A percentile compares a stretch with the other conserved stretches of the same genome.
Conservation (phyloP, 2,797 vertebrate species). For the Euthynnus affinis region DNA sequence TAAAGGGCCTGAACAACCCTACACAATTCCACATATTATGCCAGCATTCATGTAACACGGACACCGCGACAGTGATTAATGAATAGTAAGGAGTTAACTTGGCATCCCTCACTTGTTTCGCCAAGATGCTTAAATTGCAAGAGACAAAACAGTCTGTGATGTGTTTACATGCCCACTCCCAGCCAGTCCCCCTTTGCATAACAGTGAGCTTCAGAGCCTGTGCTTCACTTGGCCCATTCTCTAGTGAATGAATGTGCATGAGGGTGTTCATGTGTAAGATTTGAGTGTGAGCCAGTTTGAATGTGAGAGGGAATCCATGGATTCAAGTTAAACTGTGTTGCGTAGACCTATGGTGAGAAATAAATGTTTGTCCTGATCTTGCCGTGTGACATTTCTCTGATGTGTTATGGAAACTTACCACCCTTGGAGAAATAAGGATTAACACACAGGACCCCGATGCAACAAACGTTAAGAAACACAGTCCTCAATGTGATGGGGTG, state of each 20-base stretch:
- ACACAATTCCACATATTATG: constrained; percentile 55
- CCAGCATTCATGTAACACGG: constrained; percentile 34
- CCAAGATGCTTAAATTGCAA: constrained; percentile 48
- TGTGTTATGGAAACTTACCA: not conserved
- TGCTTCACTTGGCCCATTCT: constrained; percentile 58
- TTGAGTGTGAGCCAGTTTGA: constrained; percentile 25
- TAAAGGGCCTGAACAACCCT: constrained; percentile 40
- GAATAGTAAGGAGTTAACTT: constrained; percentile 69
- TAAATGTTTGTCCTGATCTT: not conserved
- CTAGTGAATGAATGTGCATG: constrained; percentile 59
- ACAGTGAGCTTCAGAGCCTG: constrained; percentile 63
- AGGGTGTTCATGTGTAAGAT: constrained; percentile 65
- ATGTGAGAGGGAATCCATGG: constrained; percentile 29
- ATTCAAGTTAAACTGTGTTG: constrained; percentile 28
- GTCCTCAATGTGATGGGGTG: constrained; percentile 30
- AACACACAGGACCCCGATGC: constrained; percentile 46
- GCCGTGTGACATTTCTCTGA: constrained; percentile 28
- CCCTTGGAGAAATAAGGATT: constrained; percentile 42
- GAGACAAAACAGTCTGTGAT: constrained; percentile 70
- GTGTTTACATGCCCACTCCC: constrained; percentile 63
- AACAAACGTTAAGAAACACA: constrained; percentile 31
- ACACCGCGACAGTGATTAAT: constrained; percentile 61
- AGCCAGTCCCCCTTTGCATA: constrained; percentile 58
- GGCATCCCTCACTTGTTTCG: constrained; percentile 59
- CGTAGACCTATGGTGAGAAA: not conserved